Evolutionary conservation across 2,113 vertebrate species (phyloP).

Genomic region (Xiphophorus maculatus): DNA sequence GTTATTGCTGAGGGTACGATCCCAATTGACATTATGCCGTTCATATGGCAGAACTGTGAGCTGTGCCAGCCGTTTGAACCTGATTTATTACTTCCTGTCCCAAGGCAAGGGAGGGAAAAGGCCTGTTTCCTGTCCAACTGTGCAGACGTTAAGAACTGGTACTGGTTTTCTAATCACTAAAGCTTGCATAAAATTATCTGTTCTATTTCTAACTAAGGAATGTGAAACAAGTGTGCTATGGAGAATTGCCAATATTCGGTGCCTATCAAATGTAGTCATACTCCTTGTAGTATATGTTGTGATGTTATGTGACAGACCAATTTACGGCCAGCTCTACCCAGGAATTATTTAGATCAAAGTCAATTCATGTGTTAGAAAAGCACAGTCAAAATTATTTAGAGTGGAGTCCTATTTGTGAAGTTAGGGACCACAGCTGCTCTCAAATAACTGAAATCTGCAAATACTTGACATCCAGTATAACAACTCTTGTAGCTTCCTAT

Average conservation of each 20-base stretch:
- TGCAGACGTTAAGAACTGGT: slow-evolving; percentile 14
- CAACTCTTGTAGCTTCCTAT: too few species aligned
- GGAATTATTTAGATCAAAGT: too few species aligned
- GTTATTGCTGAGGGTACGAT: slow-evolving; percentile 17
- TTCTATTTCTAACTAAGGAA: not conserved
- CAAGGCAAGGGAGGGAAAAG: slow-evolving; percentile 41
- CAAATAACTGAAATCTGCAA: too few species aligned
- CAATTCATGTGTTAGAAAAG: too few species aligned
- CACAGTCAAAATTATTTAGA: too few species aligned
- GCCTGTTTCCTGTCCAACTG: slow-evolving; percentile 54
- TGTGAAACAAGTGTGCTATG: not conserved
- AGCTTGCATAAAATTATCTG: not conserved
- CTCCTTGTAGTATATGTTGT: too few species aligned
- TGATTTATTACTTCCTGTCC: slow-evolving; percentile 71
- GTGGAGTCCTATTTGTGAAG: too few species aligned
- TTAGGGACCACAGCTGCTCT: too few species aligned
- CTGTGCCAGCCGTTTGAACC: slow-evolving; percentile 58
- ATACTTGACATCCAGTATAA: too few species aligned
- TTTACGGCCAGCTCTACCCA: not conserved
- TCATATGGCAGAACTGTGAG: slow-evolving; percentile 33
- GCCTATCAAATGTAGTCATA: too few species aligned
- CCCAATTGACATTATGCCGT: slow-evolving; percentile 32
- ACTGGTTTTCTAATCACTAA: not conserved
- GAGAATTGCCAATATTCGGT: too few species aligned
- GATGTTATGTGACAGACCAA: too few species aligned